phyloP scores from a whole-genome alignment of 1,140 invertebrate species.

The Mizuhopecten yessoensis region DNA sequence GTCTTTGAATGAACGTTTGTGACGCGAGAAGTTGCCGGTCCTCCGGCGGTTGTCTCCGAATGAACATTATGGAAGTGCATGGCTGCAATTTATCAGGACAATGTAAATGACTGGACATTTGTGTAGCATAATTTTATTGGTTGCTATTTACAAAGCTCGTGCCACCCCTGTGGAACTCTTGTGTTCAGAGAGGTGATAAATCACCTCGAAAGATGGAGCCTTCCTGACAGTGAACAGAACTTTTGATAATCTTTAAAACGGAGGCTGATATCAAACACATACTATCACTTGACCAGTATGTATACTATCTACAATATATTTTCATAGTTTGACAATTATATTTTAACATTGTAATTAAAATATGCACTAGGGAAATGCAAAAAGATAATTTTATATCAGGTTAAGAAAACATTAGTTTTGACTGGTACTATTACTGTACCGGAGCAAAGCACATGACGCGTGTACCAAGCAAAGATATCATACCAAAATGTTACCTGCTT shows the following conservation, averaged over 20 bases:
- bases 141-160: background rate
- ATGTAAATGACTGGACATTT: background rate
- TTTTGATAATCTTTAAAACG: background rate
- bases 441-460: too few relatives aligned
- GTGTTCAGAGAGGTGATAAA: background rate
- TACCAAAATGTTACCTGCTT: too few relatives aligned
- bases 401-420: too few relatives aligned
- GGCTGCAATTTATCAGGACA: background rate
- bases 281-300: background rate
- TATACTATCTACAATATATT: too few relatives aligned
- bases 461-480: too few relatives aligned
- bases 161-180: conserved; percentile 21
- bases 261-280: background rate
- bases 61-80: background rate
- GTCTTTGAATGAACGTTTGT: background rate
- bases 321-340: too few relatives aligned
- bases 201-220: background rate
- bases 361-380: too few relatives aligned
- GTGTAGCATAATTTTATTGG: conserved; percentile 3
- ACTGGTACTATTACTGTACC: too few relatives aligned
- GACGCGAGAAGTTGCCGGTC: background rate
- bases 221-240: background rate
- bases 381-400: too few relatives aligned
- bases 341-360: too few relatives aligned
- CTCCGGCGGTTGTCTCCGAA: conserved; percentile 21